Evolutionary conservation across 2,888 invertebrate genomes (phyloP), one percentile per base, ranked within the genome.

Genomic region (Pollenia labialis): DNA sequence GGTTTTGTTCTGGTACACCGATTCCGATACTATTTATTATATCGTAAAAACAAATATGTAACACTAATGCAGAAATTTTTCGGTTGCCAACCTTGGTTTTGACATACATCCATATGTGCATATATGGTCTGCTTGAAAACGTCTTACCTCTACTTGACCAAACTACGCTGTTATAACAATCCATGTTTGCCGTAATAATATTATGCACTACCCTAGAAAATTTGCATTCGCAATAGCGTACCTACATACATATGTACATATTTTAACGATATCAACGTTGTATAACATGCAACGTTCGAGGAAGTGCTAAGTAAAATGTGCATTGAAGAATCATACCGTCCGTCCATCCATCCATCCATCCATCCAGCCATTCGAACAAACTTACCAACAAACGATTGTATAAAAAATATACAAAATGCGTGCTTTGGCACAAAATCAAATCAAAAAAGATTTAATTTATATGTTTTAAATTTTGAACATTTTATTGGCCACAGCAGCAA

Each of bases 401-500:
- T 72, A 18, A 60, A 60, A 71, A 44, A 54, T 72, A 54, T 72
- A 81, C 18, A n/a, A 75, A 85, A 72, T 85, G 85, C 85, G 85
- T 85, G 85, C 81, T 72, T 81, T 81, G 85, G 81, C 81, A 81
- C 71, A 85, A 81, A 85, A 76, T 85, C 81, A 80, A 85, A 85
- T 81, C 58, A 72, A 81, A 85, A 81, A 81, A 62, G 64, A 72
- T 85, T 85, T 77, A 76, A 52, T 81, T 77, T 81, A 66, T 58
- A 69, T 72, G 64, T 77, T 85, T 77, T 68, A 66, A 72, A 77
- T 85, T 75, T 76, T 77, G 56, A 77, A 71, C 64, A 85, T 81
- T 79, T 80, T 74, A 69, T 81, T 81, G 72, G 85, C 46, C 68
- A 64, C 66, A 72, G 44, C 42, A 40, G 52, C 64, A 56, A 50